Conservation (phyloP, 2,113 vertebrate genomes). For the Gnathonemus echidnorhynchus region DNA sequence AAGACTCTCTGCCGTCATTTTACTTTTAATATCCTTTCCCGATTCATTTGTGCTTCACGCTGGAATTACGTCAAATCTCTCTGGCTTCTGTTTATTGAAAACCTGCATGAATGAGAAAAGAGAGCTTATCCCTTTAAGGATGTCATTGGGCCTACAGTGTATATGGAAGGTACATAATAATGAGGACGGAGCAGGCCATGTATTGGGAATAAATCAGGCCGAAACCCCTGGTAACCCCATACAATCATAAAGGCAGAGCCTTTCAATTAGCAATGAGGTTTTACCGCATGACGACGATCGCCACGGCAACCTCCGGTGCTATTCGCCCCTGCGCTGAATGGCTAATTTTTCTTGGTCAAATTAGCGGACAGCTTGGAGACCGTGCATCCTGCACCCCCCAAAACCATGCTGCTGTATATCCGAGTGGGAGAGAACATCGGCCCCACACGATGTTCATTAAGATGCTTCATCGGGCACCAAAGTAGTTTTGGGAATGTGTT, state of each 20-base stretch:
- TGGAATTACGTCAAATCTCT: neutral
- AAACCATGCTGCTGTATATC: neutral
- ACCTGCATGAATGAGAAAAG: neutral
- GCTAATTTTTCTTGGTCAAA: conserved; percentile 5
- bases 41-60: neutral
- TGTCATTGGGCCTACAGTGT: neutral
- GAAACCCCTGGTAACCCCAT: neutral
- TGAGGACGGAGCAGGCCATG: neutral
- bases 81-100: neutral
- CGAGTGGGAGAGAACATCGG: neutral
- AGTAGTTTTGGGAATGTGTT: neutral
- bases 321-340: neutral
- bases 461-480: neutral
- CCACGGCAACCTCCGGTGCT: neutral
- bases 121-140: neutral
- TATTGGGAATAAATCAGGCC: neutral
- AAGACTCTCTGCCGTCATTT: neutral
- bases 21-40: neutral
- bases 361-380: neutral
- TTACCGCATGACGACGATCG: neutral
- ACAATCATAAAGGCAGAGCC: neutral
- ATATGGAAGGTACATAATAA: neutral
- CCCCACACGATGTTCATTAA: neutral
- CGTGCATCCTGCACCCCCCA: neutral
- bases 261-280: neutral